Percentiles rank a stretch among this genome's conserved stretches.
These are phyloP conservation scores for Archivesica marissinica DNA, from an alignment of 1,140 invertebrate species.

Conservation along the genomic window DNA sequence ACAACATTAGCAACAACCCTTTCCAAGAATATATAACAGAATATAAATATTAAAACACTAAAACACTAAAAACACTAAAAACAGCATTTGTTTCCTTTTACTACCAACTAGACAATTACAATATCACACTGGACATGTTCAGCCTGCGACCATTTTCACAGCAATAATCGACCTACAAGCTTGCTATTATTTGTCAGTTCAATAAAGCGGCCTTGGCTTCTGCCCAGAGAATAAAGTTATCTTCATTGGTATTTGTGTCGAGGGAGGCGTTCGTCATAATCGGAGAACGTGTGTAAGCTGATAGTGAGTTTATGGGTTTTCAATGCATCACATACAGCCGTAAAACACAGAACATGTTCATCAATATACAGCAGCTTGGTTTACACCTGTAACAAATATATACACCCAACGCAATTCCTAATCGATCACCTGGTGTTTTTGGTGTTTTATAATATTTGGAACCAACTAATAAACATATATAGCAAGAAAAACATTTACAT, in stretches of 20 bases:
- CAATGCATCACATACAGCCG: neutral
- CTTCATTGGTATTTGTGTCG: conserved; percentile 11
- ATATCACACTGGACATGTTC: too few species aligned
- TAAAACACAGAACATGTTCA: neutral
- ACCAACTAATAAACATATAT: too few species aligned
- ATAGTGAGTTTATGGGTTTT: conserved; percentile 33
- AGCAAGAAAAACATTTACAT: too few species aligned
- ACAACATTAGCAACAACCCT: too few species aligned
- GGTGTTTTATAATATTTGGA: too few species aligned
- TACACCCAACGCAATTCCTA: too few species aligned
- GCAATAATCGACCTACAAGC: neutral
- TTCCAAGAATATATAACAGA: too few species aligned
- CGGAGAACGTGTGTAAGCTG: neutral
- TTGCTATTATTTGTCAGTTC: conserved; percentile 38
- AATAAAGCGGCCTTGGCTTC: conserved; percentile 28
- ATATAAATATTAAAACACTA: too few species aligned
- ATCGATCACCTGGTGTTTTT: too few species aligned
- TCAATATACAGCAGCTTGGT: neutral
- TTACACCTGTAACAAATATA: neutral
- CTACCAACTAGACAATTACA: too few species aligned
- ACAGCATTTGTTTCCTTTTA: too few species aligned
- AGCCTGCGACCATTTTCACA: neutral
- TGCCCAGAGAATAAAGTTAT: conserved; percentile 36
- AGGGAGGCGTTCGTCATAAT: conserved; percentile 3
- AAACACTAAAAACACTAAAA: too few species aligned